Evolutionary conservation across 2,888 invertebrate species (phyloP).

Genomic region (Hydroisotoma schaefferi): DNA sequence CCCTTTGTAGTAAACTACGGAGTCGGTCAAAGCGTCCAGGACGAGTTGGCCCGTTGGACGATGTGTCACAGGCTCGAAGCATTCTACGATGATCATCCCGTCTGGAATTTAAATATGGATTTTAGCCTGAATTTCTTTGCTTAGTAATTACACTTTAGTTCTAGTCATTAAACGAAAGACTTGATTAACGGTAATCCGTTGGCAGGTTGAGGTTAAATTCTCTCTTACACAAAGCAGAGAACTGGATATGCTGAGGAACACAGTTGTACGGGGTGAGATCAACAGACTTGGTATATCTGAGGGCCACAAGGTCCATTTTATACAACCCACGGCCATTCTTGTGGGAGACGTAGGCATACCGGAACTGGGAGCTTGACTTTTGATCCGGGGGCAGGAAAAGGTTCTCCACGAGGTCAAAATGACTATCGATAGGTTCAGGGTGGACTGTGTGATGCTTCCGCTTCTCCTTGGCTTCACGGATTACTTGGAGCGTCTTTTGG

Average conservation of each 20-base stretch:
- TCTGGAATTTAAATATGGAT: conserved; percentile 59
- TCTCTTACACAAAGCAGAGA: conserved; percentile 70
- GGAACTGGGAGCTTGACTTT: conserved; percentile 59
- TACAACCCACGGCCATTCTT: conserved; percentile 68
- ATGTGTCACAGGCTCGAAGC: conserved; percentile 64
- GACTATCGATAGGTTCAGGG: conserved; percentile 63
- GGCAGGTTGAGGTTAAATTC: no score
- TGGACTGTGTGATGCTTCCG: conserved; percentile 69
- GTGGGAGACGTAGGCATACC: conserved; percentile 71
- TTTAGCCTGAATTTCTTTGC: not conserved
- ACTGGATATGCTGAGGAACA: conserved; percentile 65
- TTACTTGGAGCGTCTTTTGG: conserved; percentile 67
- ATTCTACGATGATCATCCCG: conserved; percentile 68
- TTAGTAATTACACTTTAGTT: not conserved
- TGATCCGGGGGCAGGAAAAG: conserved; percentile 61
- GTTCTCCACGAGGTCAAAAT: conserved; percentile 67
- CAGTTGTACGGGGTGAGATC: conserved; percentile 70
- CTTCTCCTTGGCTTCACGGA: conserved; percentile 67
- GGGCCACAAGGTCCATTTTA: conserved; percentile 67
- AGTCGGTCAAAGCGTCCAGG: conserved; percentile 69
- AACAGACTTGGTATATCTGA: conserved; percentile 67
- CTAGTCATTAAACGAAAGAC: not conserved
- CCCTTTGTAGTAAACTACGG: conserved; percentile 62
- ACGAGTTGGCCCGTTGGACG: conserved; percentile 64
- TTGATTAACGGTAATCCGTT: no score